A percentile compares a stretch with the other conserved stretches of the same genome.
These are phyloP conservation scores for Uloborus plumipes DNA, from an alignment of 2,888 invertebrate genomes.

Conservation along the genomic window DNA sequence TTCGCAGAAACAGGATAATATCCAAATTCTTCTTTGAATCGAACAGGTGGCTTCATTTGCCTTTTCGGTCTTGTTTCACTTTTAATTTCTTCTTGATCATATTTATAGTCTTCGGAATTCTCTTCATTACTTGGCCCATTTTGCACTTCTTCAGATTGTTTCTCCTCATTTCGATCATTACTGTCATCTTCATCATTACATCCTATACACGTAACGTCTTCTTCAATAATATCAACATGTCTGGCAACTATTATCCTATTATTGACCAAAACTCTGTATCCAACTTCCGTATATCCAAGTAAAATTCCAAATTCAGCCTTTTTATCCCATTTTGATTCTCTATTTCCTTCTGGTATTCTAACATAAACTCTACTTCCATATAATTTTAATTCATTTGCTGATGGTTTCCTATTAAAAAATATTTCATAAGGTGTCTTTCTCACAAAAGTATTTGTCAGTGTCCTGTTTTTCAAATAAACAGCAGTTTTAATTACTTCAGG, in stretches of 20 bases:
- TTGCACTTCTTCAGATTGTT: neutral
- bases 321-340: neutral
- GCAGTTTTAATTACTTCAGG: neutral
- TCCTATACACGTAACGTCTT: neutral
- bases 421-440: conserved; percentile 3
- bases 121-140: neutral
- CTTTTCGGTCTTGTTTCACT: conserved; percentile 4
- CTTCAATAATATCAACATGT: conserved; percentile 8
- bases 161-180: neutral
- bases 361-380: neutral
- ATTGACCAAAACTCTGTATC: conserved; percentile 3
- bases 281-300: conserved; percentile 6
- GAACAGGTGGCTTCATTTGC: neutral
- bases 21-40: neutral
- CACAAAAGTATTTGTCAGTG: neutral
- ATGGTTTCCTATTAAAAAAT: neutral
- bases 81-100: neutral
- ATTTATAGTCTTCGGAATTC: neutral
- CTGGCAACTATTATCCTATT: neutral
- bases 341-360: conserved; percentile 1
- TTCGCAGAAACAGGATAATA: neutral
- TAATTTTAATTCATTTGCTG: neutral
- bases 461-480: neutral
- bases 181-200: conserved; percentile 1
- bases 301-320: conserved; percentile 5